Evolutionary conservation across 2,113 vertebrate species (phyloP).

Genomic region (Clupea harengus): DNA sequence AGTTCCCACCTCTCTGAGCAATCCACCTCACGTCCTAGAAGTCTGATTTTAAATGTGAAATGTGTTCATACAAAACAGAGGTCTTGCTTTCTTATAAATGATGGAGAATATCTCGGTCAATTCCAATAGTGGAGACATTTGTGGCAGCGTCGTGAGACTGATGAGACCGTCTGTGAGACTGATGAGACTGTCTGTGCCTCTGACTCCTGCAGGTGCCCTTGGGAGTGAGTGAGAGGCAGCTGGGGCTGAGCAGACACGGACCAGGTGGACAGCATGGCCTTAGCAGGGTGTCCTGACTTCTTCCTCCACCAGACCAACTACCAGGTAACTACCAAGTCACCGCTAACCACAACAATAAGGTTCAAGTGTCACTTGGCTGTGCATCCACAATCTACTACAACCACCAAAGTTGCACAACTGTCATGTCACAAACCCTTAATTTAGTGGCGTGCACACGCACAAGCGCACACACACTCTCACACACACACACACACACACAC

Average conservation of each 20-base stretch:
- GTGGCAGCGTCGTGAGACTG: too few species aligned
- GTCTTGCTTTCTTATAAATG: too few species aligned
- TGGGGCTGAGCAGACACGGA: constrained; percentile 65
- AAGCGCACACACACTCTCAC: neutral
- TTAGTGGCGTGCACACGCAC: constrained; percentile 16
- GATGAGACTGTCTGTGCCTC: neutral
- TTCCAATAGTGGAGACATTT: too few species aligned
- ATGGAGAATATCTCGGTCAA: too few species aligned
- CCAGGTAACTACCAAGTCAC: constrained; percentile 60
- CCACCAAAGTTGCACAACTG: neutral
- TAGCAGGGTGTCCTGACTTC: constrained; percentile 88
- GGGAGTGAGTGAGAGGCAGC: constrained; percentile 31
- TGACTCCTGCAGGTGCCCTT: constrained; percentile 38
- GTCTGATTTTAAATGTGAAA: neutral
- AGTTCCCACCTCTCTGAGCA: neutral
- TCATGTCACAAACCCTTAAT: constrained; percentile 6
- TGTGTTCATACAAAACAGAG: neutral
- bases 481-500: neutral
- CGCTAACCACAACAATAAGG: neutral
- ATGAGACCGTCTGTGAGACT: too few species aligned
- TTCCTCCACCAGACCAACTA: constrained; percentile 81
- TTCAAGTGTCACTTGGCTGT: neutral
- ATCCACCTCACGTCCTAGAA: neutral
- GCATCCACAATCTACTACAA: neutral
- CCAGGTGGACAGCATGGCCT: constrained; percentile 73